Percentiles rank a stretch among this genome's conserved stretches.
Evolutionary conservation across 2,113 vertebrate genomes (phyloP).

Genomic region (Anolis carolinensis): DNA sequence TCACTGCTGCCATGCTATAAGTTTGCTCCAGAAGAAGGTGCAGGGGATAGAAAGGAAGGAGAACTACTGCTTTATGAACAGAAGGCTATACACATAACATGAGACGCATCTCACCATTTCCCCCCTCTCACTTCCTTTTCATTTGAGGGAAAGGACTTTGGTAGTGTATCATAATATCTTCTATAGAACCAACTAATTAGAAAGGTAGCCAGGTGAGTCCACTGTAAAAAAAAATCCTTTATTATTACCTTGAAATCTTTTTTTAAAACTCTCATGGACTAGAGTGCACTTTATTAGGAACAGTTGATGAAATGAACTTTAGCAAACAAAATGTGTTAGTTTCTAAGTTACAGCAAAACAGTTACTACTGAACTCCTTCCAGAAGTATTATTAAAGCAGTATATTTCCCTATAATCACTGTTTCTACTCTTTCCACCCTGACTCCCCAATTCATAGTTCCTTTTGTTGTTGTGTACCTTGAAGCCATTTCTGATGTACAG

Average conservation of each 20-base stretch:
- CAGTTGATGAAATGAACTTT: background rate
- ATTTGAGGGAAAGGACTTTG: too few relatives aligned
- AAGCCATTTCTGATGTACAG: too few relatives aligned
- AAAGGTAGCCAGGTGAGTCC: background rate
- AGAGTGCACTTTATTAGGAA: background rate
- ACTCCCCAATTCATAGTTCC: too few relatives aligned
- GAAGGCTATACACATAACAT: too few relatives aligned
- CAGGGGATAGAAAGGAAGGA: background rate
- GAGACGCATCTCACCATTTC: too few relatives aligned
- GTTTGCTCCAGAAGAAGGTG: background rate
- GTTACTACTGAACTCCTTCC: background rate
- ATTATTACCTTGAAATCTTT: background rate
- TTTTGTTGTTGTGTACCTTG: too few relatives aligned
- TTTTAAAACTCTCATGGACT: background rate
- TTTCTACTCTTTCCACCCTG: background rate
- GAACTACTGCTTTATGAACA: too few relatives aligned
- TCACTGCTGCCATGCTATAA: too few relatives aligned
- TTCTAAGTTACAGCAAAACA: too few relatives aligned
- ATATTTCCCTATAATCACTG: background rate
- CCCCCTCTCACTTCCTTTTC: too few relatives aligned
- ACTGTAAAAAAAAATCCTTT: background rate
- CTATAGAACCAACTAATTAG: background rate
- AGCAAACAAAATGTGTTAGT: too few relatives aligned
- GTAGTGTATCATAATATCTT: background rate
- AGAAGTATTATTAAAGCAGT: background rate